phyloP scores from a whole-genome alignment of 2,888 invertebrate genomes.

The Drosophila recens region DNA sequence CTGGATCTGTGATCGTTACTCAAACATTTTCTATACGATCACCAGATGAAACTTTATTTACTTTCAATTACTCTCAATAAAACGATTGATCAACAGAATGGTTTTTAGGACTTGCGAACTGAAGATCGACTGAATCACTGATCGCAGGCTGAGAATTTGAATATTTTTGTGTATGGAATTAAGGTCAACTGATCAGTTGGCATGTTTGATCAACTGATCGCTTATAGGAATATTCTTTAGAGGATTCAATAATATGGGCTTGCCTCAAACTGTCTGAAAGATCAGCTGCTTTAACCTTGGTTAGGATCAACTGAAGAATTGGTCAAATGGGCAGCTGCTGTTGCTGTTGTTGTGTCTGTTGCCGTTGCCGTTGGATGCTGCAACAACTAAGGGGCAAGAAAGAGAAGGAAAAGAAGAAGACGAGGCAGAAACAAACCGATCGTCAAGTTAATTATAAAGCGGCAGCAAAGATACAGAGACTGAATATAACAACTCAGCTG shows the following conservation, averaged over 20 bases:
- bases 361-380: conserved; percentile 49
- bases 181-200: too few relatives aligned
- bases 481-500: conserved; percentile 29
- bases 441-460: conserved; percentile 62
- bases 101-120: neutral
- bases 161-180: neutral
- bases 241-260: neutral
- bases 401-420: neutral
- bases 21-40: too few relatives aligned
- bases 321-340: conserved; percentile 39
- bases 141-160: neutral
- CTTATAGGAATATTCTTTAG: neutral
- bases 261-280: neutral
- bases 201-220: too few relatives aligned
- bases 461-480: conserved; percentile 21
- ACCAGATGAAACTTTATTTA: too few relatives aligned
- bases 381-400: conserved; percentile 1
- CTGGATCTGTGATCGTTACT: too few relatives aligned
- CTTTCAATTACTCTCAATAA: neutral
- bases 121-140: neutral
- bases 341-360: conserved; percentile 13
- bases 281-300: conserved; percentile 20
- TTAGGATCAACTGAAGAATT: conserved; percentile 2
- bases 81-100: neutral
- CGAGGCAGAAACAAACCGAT: conserved; percentile 24